phyloP scores from a whole-genome alignment of 1,140 invertebrate genomes.

The Drosophila subobscura region DNA sequence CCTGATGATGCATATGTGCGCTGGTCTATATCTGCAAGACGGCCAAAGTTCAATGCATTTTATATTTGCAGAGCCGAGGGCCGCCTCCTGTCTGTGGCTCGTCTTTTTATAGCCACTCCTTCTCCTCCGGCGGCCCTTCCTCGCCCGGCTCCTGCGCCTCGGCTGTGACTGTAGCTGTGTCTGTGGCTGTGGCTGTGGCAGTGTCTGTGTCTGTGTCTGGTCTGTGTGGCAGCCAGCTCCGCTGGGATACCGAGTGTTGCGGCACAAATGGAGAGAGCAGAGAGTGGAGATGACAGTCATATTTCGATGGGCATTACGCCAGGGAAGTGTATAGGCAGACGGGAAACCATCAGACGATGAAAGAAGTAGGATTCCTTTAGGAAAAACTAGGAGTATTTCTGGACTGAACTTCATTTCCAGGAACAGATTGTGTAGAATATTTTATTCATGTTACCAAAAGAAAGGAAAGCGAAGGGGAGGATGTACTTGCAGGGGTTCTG shows the following conservation, averaged over 20 bases:
- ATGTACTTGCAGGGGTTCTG: no score
- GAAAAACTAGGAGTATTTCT: no score
- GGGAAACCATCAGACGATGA: no score
- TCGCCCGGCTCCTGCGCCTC: slow-evolving; percentile 31
- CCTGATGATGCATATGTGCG: slow-evolving; percentile 16
- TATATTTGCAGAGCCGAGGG: slow-evolving; percentile 23
- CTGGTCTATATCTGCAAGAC: slow-evolving; percentile 48
- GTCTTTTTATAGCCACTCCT: slow-evolving; percentile 69
- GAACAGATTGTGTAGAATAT: no score
- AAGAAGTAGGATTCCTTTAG: no score
- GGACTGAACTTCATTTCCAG: no score
- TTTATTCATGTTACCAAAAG: no score
- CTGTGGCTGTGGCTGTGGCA: neutral
- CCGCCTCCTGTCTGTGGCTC: slow-evolving; percentile 48
- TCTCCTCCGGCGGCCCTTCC: slow-evolving; percentile 38
- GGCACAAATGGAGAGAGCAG: neutral
- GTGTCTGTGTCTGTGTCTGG: slow-evolving; percentile 8
- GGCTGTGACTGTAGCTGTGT: neutral
- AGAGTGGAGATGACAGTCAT: slow-evolving; percentile 4
- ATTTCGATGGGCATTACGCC: neutral
- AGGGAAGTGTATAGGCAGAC: no score
- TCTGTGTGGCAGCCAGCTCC: slow-evolving; percentile 32
- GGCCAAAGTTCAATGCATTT: slow-evolving; percentile 76
- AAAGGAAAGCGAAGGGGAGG: neutral
- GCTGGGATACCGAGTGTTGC: neutral